Evolutionary conservation across 2,113 vertebrate genomes (phyloP).

Genomic region (Ondatra zibethicus): DNA sequence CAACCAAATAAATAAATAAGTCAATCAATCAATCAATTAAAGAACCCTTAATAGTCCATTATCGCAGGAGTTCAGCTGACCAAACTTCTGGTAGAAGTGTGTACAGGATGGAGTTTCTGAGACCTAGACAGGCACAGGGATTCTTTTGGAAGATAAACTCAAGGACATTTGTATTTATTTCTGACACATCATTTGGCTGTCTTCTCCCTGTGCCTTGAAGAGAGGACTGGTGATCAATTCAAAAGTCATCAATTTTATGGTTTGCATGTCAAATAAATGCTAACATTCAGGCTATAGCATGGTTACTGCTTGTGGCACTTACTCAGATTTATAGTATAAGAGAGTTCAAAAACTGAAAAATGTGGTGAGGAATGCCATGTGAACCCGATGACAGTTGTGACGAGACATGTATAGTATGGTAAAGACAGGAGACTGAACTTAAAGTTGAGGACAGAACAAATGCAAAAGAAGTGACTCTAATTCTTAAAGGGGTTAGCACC

Average conservation of each 20-base stretch:
- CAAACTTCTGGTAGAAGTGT: neutral
- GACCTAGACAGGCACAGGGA: too few relatives aligned
- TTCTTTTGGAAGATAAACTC: neutral
- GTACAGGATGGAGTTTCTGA: neutral
- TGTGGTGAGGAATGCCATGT: neutral
- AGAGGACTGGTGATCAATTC: neutral
- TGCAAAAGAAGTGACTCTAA: neutral
- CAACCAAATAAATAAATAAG: too few relatives aligned
- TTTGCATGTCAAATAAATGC: too few relatives aligned
- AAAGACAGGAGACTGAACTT: neutral
- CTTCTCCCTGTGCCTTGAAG: neutral
- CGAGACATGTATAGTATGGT: neutral
- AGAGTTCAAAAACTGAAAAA: neutral
- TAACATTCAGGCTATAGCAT: neutral
- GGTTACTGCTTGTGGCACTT: neutral
- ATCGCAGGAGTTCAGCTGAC: neutral
- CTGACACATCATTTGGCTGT: neutral
- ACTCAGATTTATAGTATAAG: neutral
- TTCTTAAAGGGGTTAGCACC: neutral
- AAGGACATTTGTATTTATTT: neutral
- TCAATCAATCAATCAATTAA: neutral
- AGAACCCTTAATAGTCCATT: neutral
- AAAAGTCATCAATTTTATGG: neutral
- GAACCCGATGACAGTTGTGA: neutral
- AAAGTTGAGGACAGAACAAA: neutral